phyloP scores from a whole-genome alignment of 2,888 invertebrate genomes.

The Oxytorus armatus region DNA sequence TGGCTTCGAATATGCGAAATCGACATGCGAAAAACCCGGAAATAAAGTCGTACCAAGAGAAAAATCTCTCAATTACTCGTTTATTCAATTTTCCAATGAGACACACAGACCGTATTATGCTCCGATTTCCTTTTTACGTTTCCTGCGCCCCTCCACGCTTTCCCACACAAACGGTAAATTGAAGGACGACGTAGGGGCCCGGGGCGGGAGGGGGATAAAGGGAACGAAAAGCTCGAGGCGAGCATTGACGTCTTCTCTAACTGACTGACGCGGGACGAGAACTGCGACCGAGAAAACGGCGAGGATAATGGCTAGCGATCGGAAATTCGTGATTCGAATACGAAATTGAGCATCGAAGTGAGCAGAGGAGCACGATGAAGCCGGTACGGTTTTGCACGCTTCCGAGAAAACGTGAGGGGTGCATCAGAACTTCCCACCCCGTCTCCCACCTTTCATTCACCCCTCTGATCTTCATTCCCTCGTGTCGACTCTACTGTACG shows the following conservation, averaged over 20 bases:
- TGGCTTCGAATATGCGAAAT: neutral
- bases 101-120: constrained; percentile 2
- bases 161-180: constrained; percentile 26
- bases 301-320: constrained; percentile 70
- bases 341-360: constrained; percentile 63
- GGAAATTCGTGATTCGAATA: constrained; percentile 67
- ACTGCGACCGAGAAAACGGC: constrained; percentile 49
- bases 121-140: constrained; percentile 25
- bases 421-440: constrained; percentile 39
- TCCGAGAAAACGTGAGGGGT: constrained; percentile 48
- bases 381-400: constrained; percentile 53
- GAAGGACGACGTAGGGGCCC: no score
- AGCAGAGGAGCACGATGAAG: constrained; percentile 27
- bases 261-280: constrained; percentile 57
- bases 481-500: constrained; percentile 57
- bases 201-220: constrained; percentile 1
- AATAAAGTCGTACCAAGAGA: neutral
- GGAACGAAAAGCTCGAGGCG: constrained; percentile 26
- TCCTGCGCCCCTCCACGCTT: neutral
- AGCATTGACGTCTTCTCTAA: constrained; percentile 59
- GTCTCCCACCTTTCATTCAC: constrained; percentile 27
- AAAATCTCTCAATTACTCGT: constrained; percentile 19
- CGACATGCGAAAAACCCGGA: neutral
- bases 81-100: constrained; percentile 51
- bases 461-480: constrained; percentile 8